Evolutionary conservation across 37 sponge, comb jelly and placozoan species (phyloP), one percentile per base, ranked within the genome.

Genomic region (Theonella swinhoei): DNA sequence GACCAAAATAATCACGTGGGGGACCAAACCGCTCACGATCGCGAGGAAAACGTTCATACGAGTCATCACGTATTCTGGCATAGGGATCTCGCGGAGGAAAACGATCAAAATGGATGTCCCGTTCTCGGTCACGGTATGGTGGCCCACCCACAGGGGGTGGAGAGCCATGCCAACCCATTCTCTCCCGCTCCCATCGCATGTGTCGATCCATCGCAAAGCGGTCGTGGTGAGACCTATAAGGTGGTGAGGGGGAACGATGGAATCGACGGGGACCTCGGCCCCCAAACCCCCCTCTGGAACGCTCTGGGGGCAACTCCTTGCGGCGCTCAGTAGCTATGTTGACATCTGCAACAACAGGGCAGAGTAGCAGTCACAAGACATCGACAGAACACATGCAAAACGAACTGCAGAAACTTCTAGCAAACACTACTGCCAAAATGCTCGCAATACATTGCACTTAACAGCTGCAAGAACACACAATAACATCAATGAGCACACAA

Each of bases 301-400:
- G 74, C 41, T 39, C 37, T 22, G 41, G 11, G 23, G n/a, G 23
- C 8, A 43, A 1, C 26, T 82, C 85, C 43, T 89, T 89, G 25
- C 85, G 64, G 26, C 89, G 68, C 40, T 84, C 85, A 30, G 80
- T 79, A 35, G 85, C 89, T 33, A 89, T 78, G 42, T 82, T 82
- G 29, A 83, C 77, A 62, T 89, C 89, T 89, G 62, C 31, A 62
- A 66, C n/a, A n/a, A n/a, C n/a, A n/a, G n/a, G 54, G 59, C n/a
- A 24, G 42, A 26, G 47, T 42, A 42, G 24, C n/a, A n/a, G n/a
- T n/a, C n/a, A n/a, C n/a, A n/a, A n/a, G n/a, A n/a, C n/a, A n/a
- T n/a, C n/a, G n/a, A n/a, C n/a, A n/a, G n/a, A n/a, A n/a, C n/a
- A n/a, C n/a, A n/a, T n/a, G n/a, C n/a, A n/a, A n/a, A n/a, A n/a